These are phyloP conservation scores for Sisyra terminalis DNA, from an alignment of 2,888 invertebrate genomes.

Conservation along the genomic window DNA sequence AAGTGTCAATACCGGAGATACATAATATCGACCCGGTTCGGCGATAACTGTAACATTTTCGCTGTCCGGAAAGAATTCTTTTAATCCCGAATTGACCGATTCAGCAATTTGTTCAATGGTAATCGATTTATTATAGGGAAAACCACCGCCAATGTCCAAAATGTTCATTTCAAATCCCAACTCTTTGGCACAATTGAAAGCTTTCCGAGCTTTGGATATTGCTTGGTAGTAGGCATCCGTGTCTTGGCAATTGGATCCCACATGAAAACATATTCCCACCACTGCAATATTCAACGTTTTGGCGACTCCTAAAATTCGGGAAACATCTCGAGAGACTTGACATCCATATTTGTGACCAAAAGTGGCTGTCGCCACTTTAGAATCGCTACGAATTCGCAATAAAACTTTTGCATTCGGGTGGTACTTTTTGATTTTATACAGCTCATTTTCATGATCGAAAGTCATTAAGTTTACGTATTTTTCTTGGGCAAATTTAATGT, in stretches of 20 bases:
- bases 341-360: conserved; percentile 23
- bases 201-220: conserved; percentile 28
- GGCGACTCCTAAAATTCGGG: conserved; percentile 17
- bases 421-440: conserved; percentile 32
- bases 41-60: neutral
- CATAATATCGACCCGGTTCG: neutral
- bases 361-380: conserved; percentile 10
- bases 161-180: conserved; percentile 33
- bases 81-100: neutral
- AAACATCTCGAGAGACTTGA: conserved; percentile 20
- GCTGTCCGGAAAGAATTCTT: neutral
- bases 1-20: neutral
- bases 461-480: conserved; percentile 34
- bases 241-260: conserved; percentile 22
- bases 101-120: conserved; percentile 13
- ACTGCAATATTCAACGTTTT: conserved; percentile 18
- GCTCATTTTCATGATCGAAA: conserved; percentile 37
- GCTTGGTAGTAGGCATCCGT: conserved; percentile 33
- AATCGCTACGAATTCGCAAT: conserved; percentile 17
- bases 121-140: no score
- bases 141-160: conserved; percentile 34
- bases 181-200: conserved; percentile 30
- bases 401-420: conserved; percentile 31
- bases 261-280: conserved; percentile 23
- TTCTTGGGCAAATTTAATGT: conserved; percentile 33